phyloP scores from a whole-genome alignment of 2,888 invertebrate species.

The Microdon myrmicae region DNA sequence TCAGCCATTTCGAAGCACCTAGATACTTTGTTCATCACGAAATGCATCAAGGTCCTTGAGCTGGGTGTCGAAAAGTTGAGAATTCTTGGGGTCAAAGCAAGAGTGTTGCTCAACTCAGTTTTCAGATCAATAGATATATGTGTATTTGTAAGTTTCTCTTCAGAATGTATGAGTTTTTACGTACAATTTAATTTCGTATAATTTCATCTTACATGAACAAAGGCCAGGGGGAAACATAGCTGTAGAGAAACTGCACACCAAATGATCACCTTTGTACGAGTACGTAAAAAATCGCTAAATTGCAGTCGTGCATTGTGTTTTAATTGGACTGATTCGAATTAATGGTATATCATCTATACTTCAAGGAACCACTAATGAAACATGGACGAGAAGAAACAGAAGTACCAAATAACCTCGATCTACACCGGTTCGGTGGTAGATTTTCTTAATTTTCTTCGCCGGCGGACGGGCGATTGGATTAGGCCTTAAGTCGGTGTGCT shows the following conservation, averaged over 20 bases:
- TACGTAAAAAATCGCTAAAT: conserved; percentile 37
- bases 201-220: too few relatives aligned
- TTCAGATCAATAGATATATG: too few relatives aligned
- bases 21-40: conserved; percentile 32
- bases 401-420: conserved; percentile 12
- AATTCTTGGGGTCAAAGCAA: too few relatives aligned
- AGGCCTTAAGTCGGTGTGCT: too few relatives aligned
- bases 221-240: too few relatives aligned
- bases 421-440: conserved; percentile 6
- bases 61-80: conserved; percentile 16
- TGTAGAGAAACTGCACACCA: too few relatives aligned
- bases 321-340: conserved; percentile 52
- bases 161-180: too few relatives aligned
- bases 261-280: too few relatives aligned
- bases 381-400: background rate
- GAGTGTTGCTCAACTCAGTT: too few relatives aligned
- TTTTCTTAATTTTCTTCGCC: background rate
- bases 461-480: conserved; percentile 4
- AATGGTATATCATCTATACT: conserved; percentile 41
- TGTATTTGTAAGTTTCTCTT: too few relatives aligned
- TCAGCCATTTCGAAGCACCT: conserved; percentile 13
- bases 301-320: conserved; percentile 50
- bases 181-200: too few relatives aligned
- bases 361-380: conserved; percentile 34
- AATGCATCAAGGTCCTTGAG: conserved; percentile 40